Percentiles rank a stretch among this genome's conserved stretches.
These are phyloP conservation scores for Leptosomus discolor DNA, from an alignment of 2,113 vertebrate genomes.

Conservation along the genomic window DNA sequence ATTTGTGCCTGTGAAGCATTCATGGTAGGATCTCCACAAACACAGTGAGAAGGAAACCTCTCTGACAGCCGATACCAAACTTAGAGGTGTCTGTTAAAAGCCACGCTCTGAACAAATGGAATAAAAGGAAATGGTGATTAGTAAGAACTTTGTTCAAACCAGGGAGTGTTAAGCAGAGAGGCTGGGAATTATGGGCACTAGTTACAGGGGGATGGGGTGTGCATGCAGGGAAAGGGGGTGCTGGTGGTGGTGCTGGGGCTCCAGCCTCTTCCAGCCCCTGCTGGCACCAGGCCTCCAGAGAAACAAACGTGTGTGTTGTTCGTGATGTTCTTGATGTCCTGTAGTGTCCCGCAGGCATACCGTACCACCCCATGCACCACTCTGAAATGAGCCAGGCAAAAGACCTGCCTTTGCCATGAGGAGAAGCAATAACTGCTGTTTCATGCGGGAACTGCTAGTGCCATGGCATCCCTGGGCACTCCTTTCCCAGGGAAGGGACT, in stretches of 20 bases:
- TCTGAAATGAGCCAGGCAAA: neutral
- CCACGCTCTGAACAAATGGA: neutral
- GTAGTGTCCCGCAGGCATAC: rapidly evolving
- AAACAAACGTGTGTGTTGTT: rapidly evolving
- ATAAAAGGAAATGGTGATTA: neutral
- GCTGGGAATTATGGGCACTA: neutral
- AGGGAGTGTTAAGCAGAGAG: neutral
- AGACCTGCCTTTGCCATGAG: neutral
- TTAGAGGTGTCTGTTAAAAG: neutral
- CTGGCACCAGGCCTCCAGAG: neutral
- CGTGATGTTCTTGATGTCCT: neutral
- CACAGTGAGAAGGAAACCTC: neutral
- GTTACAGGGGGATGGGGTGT: neutral
- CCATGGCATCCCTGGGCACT: neutral
- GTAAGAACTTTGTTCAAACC: neutral
- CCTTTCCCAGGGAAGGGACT: neutral
- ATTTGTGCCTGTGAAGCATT: neutral
- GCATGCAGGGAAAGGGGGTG: rapidly evolving
- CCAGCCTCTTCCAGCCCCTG: neutral
- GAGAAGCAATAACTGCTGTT: neutral
- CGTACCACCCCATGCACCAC: rapidly evolving
- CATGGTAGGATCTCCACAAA: rapidly evolving
- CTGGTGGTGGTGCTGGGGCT: neutral
- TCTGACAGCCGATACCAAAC: neutral
- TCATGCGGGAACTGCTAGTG: rapidly evolving